Evolutionary conservation across 2,888 invertebrate species (phyloP).

Genomic region (Drosophila monieri): DNA sequence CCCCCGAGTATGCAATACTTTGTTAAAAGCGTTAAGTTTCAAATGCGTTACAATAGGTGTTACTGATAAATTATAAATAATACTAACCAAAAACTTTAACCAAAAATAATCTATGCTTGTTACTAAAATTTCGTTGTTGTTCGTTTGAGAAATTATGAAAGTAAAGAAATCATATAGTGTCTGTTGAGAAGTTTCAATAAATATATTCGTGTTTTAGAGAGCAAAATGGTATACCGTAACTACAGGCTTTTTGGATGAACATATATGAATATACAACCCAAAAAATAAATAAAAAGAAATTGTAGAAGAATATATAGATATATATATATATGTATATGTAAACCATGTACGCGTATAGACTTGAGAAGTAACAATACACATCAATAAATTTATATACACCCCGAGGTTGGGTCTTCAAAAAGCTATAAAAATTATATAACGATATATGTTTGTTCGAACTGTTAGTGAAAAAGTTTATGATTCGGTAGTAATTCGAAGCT

Average conservation of each 20-base stretch:
- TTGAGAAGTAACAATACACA: slow-evolving; percentile 81
- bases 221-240: slow-evolving; percentile 38
- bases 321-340: slow-evolving; percentile 1
- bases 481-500: slow-evolving; percentile 34
- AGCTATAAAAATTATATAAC: slow-evolving; percentile 35
- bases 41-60: slow-evolving; percentile 41
- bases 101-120: slow-evolving; percentile 41
- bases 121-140: slow-evolving; percentile 61
- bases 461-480: slow-evolving; percentile 44
- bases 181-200: slow-evolving; percentile 41
- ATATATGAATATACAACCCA: slow-evolving; percentile 43
- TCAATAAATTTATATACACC: slow-evolving; percentile 68
- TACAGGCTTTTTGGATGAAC: slow-evolving; percentile 50
- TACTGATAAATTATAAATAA: slow-evolving; percentile 31
- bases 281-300: slow-evolving; percentile 21
- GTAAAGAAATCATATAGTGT: slow-evolving; percentile 18
- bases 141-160: slow-evolving; percentile 32
- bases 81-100: slow-evolving; percentile 13
- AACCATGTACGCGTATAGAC: slow-evolving; percentile 75
- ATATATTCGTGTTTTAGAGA: slow-evolving; percentile 39
- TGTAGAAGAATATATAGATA: slow-evolving; percentile 25
- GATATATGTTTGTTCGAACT: slow-evolving; percentile 39
- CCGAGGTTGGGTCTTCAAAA: slow-evolving; percentile 16
- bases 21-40: slow-evolving; percentile 49
- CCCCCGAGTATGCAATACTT: slow-evolving; percentile 70